phyloP scores from a whole-genome alignment of 2,113 vertebrate species.

The Sarotherodon lohbergeri region DNA sequence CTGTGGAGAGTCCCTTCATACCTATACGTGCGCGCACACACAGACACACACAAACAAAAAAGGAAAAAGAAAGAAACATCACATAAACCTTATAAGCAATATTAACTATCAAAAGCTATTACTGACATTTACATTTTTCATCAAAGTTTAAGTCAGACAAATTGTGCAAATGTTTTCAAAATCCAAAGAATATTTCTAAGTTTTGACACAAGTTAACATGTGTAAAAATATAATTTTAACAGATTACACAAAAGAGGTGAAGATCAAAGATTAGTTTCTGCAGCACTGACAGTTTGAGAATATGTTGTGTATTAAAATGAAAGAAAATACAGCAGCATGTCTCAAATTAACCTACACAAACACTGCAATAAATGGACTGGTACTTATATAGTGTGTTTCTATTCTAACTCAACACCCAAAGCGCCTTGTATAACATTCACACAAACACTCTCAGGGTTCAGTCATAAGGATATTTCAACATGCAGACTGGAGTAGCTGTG shows the following conservation, averaged over 20 bases:
- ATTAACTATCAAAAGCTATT: background rate
- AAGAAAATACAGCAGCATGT: background rate
- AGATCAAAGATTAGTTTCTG: background rate
- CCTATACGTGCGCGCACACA: background rate
- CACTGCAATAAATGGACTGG: background rate
- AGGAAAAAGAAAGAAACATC: background rate
- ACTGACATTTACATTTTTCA: background rate
- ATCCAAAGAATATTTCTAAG: background rate
- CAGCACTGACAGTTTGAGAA: background rate
- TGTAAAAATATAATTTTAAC: background rate
- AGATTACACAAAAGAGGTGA: background rate
- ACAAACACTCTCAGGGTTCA: background rate
- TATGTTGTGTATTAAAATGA: background rate
- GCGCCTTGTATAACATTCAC: background rate
- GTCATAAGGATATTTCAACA: background rate
- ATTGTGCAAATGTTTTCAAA: background rate
- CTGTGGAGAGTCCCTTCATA: conserved; percentile 27
- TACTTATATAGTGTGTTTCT: background rate
- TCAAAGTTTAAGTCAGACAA: background rate
- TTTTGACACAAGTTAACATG: background rate
- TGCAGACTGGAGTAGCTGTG: background rate
- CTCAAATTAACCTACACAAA: background rate
- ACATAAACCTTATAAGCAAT: background rate
- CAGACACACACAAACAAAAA: background rate
- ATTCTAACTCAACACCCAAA: background rate